Evolutionary conservation across 1,140 invertebrate genomes (phyloP).

Genomic region (Ips nitidus): DNA sequence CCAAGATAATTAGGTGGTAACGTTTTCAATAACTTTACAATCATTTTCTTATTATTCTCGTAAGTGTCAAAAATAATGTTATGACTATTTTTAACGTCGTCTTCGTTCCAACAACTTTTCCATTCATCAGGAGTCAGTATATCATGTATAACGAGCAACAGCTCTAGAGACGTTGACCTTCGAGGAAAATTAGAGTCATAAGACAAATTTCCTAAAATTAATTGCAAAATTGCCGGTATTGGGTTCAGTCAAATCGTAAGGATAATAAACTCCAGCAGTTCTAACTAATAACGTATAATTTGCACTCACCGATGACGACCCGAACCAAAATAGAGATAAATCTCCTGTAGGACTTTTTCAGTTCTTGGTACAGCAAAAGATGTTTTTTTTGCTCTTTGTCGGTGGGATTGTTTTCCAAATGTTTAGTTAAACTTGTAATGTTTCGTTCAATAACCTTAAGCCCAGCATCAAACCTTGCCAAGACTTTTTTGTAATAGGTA

Average conservation of each 20-base stretch:
- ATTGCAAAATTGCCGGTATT: slow-evolving; percentile 1
- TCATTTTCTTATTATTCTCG: slow-evolving; percentile 43
- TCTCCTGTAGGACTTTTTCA: slow-evolving; percentile 35
- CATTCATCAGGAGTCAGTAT: slow-evolving; percentile 34
- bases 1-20: slow-evolving; percentile 39
- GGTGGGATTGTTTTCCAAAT: slow-evolving; percentile 13
- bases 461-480: slow-evolving; percentile 44
- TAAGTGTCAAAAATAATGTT: slow-evolving; percentile 42
- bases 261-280: background rate
- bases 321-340: slow-evolving; percentile 38
- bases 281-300: too few relatives aligned
- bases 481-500: slow-evolving; percentile 65
- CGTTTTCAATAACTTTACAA: slow-evolving; percentile 37
- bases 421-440: slow-evolving; percentile 25
- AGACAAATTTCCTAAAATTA: slow-evolving; percentile 32
- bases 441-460: slow-evolving; percentile 38
- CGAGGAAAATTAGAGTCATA: slow-evolving; percentile 42
- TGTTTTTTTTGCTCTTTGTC: slow-evolving; percentile 17
- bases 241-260: background rate
- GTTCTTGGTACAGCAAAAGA: slow-evolving; percentile 34
- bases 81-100: slow-evolving; percentile 44
- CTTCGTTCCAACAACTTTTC: slow-evolving; percentile 37
- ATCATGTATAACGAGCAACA: slow-evolving; percentile 35
- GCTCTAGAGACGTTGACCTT: slow-evolving; percentile 35
- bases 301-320: slow-evolving; percentile 25